A percentile compares a stretch with the other conserved stretches of the same genome.
phyloP scores from a whole-genome alignment of 2,888 invertebrate genomes.

The Diaperis boleti region DNA sequence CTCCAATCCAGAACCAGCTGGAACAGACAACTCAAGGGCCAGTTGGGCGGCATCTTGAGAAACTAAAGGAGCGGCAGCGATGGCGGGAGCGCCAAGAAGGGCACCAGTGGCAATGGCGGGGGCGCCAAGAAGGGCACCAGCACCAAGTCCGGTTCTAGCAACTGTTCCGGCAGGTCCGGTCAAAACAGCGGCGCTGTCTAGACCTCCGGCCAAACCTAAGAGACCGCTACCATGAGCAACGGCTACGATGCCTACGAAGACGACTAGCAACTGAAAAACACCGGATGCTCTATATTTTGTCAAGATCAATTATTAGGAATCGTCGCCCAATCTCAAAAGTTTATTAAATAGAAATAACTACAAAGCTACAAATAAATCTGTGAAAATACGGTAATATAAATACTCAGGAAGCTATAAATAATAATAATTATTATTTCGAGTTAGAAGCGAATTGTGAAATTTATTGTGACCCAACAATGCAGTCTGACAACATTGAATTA shows the following conservation, averaged over 20 bases:
- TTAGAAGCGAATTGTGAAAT: too few species aligned
- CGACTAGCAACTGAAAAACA: slow-evolving; percentile 31
- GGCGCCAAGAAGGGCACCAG: not conserved
- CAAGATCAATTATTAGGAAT: too few species aligned
- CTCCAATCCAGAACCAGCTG: slow-evolving; percentile 49
- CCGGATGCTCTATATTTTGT: too few species aligned
- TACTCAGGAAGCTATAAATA: too few species aligned
- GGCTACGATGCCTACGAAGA: slow-evolving; percentile 37
- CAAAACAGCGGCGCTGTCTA: slow-evolving; percentile 27
- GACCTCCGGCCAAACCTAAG: slow-evolving; percentile 9
- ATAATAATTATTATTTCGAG: too few species aligned
- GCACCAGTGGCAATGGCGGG: slow-evolving; percentile 12
- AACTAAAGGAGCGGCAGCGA: slow-evolving; percentile 14
- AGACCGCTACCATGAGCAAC: slow-evolving; percentile 20
- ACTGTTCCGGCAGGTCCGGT: slow-evolving; percentile 28
- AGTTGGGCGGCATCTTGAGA: slow-evolving; percentile 15
- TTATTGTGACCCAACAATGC: too few species aligned
- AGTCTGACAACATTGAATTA: too few species aligned
- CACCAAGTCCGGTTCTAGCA: slow-evolving; percentile 14
- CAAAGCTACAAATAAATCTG: too few species aligned
- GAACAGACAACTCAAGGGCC: slow-evolving; percentile 36
- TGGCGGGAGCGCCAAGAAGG: not conserved
- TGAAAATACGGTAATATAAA: too few species aligned
- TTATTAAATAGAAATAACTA: too few species aligned
- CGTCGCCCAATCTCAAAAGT: too few species aligned